Evolutionary conservation across 2,113 vertebrate species (phyloP), one percentile per base, ranked within the genome.

Genomic region (Pyxicephalus adspersus): DNA sequence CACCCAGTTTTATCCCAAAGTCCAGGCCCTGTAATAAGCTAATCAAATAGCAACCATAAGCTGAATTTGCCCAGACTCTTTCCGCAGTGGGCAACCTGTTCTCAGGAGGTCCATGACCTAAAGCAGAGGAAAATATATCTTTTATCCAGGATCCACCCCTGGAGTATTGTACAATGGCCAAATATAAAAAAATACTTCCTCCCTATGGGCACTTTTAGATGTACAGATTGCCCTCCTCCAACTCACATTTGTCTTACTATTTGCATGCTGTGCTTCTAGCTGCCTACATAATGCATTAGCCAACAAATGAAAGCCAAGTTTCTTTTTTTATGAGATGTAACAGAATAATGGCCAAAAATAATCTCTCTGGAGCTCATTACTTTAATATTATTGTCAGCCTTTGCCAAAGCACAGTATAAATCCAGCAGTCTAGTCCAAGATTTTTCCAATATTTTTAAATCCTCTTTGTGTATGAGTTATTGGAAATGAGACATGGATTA

Each of bases 301-400:
- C 57, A 80, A 80, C 57, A 52, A 72, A 16, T 34, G 45, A 34
- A 63, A 51, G 78, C 58, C 67, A 72, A 72, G 45, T 34, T 80
- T 34, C 29, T 80, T 80, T 70, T n/a, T 68, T 77, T 28, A 54
- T 31, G 65, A 61, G 50, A 34, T 72, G 57, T 71, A 72, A 80
- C 58, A 64, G 67, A 25, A 71, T 80, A 72, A 80, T 80, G 50
- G 66, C 78, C 57, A 72, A 80, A 57, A 80, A 64, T 72, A 80
- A 72, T 68, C 78, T 80, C 78, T 72, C 67, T 80, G 78, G 78
- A 80, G 78, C 78, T 72, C 78, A 80, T 80, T 80, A 80, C 55
- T 80, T 80, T 80, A 80, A 72, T 80, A 80, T 80, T 80, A 80
- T 58, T 80, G 78, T 71, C 34, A 80, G 67, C 45, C 18, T 63